Conservation (phyloP, 2,797 vertebrate species). For the Coregonus suidteri region DNA sequence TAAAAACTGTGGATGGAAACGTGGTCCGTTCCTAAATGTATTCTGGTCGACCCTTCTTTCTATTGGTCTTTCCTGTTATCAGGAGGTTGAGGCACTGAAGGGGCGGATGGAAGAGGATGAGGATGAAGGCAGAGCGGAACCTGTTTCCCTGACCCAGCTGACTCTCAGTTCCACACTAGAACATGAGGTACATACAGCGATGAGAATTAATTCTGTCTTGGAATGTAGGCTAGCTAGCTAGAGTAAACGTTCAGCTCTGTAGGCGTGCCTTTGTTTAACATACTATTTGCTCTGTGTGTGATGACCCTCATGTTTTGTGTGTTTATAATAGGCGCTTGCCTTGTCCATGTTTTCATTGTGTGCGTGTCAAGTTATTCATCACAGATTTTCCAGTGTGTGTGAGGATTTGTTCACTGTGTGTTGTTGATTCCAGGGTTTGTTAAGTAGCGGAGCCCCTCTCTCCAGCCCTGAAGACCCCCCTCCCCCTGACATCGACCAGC, state of each 20-base stretch:
- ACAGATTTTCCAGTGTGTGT: background rate
- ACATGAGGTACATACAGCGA: slow-evolving; percentile 63
- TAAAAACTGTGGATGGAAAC: too few species aligned
- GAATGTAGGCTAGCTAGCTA: background rate
- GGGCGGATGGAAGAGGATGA: background rate
- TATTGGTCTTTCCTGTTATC: background rate
- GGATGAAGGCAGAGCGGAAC: slow-evolving; percentile 49
- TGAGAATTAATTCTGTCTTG: background rate
- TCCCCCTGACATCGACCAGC: slow-evolving; percentile 64
- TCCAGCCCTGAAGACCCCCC: slow-evolving; percentile 54
- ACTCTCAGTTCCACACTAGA: slow-evolving; percentile 71
- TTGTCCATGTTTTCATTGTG: too few species aligned
- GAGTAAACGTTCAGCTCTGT: too few species aligned
- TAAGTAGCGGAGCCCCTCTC: slow-evolving; percentile 51
- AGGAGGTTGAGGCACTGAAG: slow-evolving; percentile 28
- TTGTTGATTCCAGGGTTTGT: slow-evolving; percentile 57
- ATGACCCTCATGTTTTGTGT: too few species aligned
- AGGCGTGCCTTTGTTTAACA: too few species aligned
- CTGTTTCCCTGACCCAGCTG: slow-evolving; percentile 60
- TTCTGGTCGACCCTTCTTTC: slow-evolving; percentile 11
- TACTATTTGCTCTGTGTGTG: too few species aligned
- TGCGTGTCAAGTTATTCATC: background rate
- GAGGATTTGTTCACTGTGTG: background rate
- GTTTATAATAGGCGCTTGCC: too few species aligned
- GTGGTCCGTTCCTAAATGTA: background rate